Evolutionary conservation across 1,140 invertebrate genomes (phyloP), one percentile per base, ranked within the genome.

Genomic region (Calephelis nemesis): DNA sequence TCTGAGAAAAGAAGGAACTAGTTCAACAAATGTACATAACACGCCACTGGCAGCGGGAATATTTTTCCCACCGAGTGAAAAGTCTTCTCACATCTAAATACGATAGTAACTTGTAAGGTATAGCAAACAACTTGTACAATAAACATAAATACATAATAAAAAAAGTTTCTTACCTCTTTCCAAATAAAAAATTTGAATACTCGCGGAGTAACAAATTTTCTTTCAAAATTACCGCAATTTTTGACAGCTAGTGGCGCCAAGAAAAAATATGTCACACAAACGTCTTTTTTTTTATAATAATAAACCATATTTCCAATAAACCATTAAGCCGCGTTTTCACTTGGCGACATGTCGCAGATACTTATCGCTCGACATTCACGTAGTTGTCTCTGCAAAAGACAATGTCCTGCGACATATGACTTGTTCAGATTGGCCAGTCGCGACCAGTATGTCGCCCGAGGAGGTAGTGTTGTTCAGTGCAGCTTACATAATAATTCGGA

Each of bases 231-330:
- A 30, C n/a, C 73, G 73, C 67, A 69, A 74, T 70, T 71, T 67
- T 74, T 71, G 72, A 62, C 67, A 68, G 70, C 70, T 72, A 69
- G 54, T 71, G 69, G 66, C 69, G 72, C 69, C 69, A 76, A 86
- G 84, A 78, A 87, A n/a, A 90, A 72, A 73, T 65, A 69, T 72
- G 47, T 69, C 63, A 65, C 63, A 70, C 68, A 70, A 70, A 68
- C 68, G 63, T 74, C 7, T 39, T 67, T 68, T 74, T 66, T 70
- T 71, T 74, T 68, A 49, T 62, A 40, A 30, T 13, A n/a, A 15
- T n/a, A n/a, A n/a, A n/a, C n/a, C n/a, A n/a, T n/a, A n/a, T n/a
- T n/a, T n/a, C n/a, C n/a, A n/a, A n/a, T n/a, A n/a, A n/a, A n/a
- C n/a, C n/a, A n/a, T n/a, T n/a, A 30, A 30, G 42, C 42, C 62